These are phyloP conservation scores for Ctenoplectra terminalis DNA, from an alignment of 1,140 invertebrate species.

Conservation along the genomic window DNA sequence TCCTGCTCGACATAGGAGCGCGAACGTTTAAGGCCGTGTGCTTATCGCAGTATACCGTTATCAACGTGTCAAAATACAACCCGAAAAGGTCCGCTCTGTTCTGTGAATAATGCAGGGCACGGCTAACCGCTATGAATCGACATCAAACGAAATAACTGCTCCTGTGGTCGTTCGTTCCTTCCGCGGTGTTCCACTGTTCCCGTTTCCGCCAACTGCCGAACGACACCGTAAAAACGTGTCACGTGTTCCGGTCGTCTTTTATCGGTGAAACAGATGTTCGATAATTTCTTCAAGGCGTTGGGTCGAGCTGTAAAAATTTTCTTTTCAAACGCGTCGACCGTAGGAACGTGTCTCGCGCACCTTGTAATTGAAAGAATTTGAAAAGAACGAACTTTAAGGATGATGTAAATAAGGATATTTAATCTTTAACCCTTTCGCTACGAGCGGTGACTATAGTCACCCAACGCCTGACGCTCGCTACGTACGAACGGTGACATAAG, in stretches of 20 bases:
- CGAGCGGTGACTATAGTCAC: no score
- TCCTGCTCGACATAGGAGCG: no score
- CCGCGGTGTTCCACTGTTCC: not conserved
- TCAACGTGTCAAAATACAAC: not conserved
- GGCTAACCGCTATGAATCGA: conserved; percentile 72
- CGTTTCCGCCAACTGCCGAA: not conserved
- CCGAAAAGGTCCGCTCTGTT: conserved; percentile 36
- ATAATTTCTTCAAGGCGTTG: not conserved
- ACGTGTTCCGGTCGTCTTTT: conserved; percentile 4
- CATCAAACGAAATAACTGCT: conserved; percentile 63
- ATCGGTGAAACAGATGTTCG: conserved; percentile 7
- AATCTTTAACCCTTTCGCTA: no score
- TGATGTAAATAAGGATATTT: no score
- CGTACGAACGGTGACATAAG: no score
- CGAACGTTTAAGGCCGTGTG: no score
- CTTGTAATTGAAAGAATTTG: no score
- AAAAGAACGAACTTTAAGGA: not conserved
- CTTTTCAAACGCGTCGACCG: not conserved
- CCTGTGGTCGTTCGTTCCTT: conserved; percentile 34
- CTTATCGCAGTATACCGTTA: no score
- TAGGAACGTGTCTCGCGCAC: not conserved
- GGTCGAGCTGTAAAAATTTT: not conserved
- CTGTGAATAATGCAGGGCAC: conserved; percentile 70
- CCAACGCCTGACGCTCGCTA: no score
- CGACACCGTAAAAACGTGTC: conserved; percentile 25